Evolutionary conservation across 1,140 invertebrate genomes (phyloP).

Genomic region (Ceratoteleas bidentatus): DNA sequence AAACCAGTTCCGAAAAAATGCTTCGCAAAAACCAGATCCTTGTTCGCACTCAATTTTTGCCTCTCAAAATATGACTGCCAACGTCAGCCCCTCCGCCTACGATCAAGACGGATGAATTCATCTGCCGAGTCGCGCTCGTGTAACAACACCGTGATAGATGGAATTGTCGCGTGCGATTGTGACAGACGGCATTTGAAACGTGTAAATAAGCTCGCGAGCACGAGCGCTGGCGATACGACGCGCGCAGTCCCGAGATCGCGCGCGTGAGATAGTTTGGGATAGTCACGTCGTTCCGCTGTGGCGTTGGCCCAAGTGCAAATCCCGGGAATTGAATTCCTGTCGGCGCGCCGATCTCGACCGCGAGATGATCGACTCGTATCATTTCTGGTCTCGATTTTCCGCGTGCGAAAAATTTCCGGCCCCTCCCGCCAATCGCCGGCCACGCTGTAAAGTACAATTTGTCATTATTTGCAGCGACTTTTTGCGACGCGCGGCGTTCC

Average conservation of each 20-base stretch:
- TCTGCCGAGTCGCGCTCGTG: background rate
- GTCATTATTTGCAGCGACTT: constrained; percentile 25
- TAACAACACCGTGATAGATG: constrained; percentile 6
- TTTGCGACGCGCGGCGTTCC: background rate
- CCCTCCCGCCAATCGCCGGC: constrained; percentile 10
- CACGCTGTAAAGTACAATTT: constrained; percentile 29
- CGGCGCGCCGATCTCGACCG: constrained; percentile 44
- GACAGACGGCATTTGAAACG: constrained; percentile 12
- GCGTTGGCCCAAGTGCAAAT: constrained; percentile 57
- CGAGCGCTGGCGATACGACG: constrained; percentile 7
- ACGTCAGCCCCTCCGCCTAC: background rate
- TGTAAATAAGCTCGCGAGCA: constrained; percentile 20
- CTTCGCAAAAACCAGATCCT: too few relatives aligned
- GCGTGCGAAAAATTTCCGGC: constrained; percentile 18
- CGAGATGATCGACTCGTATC: constrained; percentile 52
- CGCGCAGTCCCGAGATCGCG: constrained; percentile 55
- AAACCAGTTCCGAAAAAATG: too few relatives aligned
- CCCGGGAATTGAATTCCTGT: constrained; percentile 62
- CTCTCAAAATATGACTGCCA: too few relatives aligned
- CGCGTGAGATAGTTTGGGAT: constrained; percentile 65
- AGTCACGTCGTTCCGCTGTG: constrained; percentile 51
- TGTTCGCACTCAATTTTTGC: too few relatives aligned
- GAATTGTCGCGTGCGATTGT: constrained; percentile 9
- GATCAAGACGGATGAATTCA: constrained; percentile 1
- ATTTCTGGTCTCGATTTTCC: constrained; percentile 37